Base-by-base conservation (phyloP, 1,140 invertebrate species). In the Caenorhabditis remanei region DNA sequence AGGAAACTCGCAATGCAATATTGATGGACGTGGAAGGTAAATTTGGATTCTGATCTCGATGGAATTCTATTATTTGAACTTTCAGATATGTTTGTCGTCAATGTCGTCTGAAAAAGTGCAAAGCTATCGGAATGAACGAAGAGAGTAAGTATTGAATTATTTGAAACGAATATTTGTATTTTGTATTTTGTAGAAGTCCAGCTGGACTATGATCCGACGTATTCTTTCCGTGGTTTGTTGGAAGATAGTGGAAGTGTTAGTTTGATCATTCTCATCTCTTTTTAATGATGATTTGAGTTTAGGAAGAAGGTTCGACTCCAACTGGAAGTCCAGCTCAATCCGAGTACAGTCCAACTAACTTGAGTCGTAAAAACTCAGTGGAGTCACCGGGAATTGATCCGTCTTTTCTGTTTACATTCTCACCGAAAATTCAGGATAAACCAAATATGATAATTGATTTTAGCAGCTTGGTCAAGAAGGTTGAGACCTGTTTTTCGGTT, bases 211-310 rank as follows among this genome's bases (percentile, higher is more conserved):
- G 71, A 79, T 41, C 71, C 71, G 24, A 79, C 46, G n/a, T 79
- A 79, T 53, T 79, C 71, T 2, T 79, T 79, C n/a, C 71, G 71
- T 24, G 46, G 43, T 13, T 79, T 79, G 21, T 53, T 79, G 71
- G 71, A 79, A 14, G 71, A 79, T 50, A 79, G 71, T 79, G 71
- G 71, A 79, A 79, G 71, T 79, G 71, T 79, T 24, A 79, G 71
- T 50, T 50, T 79, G 32, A 13, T 50, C 5, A 14, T 4, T 32
- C 24, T 43, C 11, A 79, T 43, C 32, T 13, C 8, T 43, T 53
- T 32, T 16, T 53, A 43, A 6, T 4, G 53, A 50, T 50, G 1
- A 1, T 1, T 53, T 2, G 14, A 79, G 13, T 67, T 67, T 46
- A 79, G 71, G 71, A 79, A 11, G 71, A 79, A 14, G 50, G 43